Evolutionary conservation across 1,140 invertebrate genomes (phyloP).

Genomic region (Anagrus nilaparvatae): DNA sequence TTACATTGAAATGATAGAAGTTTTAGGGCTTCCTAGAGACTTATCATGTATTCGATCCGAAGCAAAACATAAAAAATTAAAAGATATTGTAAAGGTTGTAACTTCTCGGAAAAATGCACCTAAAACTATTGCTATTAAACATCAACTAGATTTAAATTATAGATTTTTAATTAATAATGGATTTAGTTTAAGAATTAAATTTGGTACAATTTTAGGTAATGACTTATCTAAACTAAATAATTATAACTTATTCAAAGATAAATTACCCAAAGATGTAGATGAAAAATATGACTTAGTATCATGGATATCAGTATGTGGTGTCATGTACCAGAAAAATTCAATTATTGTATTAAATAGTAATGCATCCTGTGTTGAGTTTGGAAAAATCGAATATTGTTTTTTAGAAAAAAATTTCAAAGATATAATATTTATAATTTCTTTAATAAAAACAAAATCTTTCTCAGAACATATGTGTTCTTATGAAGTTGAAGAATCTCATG

Average conservation of each 20-base stretch:
- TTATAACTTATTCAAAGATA: conserved; percentile 1
- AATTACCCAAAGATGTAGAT: not conserved
- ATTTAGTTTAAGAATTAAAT: conserved; percentile 4
- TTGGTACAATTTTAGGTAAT: not conserved
- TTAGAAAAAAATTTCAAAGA: not conserved
- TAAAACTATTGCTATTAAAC: conserved; percentile 14
- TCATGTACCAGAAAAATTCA: not conserved
- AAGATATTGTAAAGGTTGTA: conserved; percentile 11
- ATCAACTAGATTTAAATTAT: conserved; percentile 12
- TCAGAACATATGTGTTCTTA: not conserved
- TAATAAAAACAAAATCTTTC: not conserved
- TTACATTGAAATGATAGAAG: conserved; percentile 14
- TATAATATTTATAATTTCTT: not conserved
- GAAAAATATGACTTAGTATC: not conserved
- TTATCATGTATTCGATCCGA: conserved; percentile 17
- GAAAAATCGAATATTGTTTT: not conserved
- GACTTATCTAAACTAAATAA: conserved; percentile 2
- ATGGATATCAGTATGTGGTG: not conserved
- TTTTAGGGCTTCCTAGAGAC: conserved; percentile 16
- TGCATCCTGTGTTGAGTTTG: not conserved
- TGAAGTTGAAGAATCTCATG: not conserved
- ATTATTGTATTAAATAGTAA: not conserved
- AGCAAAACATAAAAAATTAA: conserved; percentile 17
- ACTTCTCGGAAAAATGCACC: conserved; percentile 15
- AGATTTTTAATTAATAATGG: conserved; percentile 9